Evolutionary conservation across 37 sponge, comb jelly and placozoan genomes (phyloP).

Genomic region (Amphimedon queenslandica): DNA sequence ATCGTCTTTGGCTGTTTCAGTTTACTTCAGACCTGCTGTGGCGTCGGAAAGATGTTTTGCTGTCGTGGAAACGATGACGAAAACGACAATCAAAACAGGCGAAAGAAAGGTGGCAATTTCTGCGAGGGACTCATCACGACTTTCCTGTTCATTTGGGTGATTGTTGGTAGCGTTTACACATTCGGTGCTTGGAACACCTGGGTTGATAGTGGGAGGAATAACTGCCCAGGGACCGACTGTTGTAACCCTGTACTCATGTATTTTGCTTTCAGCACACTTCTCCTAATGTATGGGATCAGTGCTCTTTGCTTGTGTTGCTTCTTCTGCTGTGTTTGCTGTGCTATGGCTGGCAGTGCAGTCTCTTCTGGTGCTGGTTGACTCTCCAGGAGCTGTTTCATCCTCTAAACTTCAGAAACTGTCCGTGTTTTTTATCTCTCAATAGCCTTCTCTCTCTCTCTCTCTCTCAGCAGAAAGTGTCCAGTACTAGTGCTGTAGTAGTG

Average conservation of each 20-base stretch:
- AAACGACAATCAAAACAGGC: neutral
- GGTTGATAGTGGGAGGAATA: neutral
- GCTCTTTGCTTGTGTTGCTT: neutral
- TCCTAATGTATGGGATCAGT: slow-evolving; percentile 1
- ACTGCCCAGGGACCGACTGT: neutral
- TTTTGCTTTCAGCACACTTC: slow-evolving; percentile 40
- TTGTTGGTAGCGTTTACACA: slow-evolving; percentile 21
- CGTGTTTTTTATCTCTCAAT: too few species aligned
- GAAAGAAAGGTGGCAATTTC: slow-evolving; percentile 24
- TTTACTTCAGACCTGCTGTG: slow-evolving; percentile 31
- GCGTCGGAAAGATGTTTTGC: slow-evolving; percentile 18
- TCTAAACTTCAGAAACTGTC: too few species aligned
- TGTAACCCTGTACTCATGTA: slow-evolving; percentile 40
- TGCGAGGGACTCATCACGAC: slow-evolving; percentile 27
- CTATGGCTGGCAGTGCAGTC: too few species aligned
- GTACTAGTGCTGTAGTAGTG: too few species aligned
- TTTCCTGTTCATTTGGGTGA: slow-evolving; percentile 66
- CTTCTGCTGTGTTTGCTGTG: too few species aligned
- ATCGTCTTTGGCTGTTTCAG: slow-evolving; percentile 58
- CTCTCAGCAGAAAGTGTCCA: too few species aligned
- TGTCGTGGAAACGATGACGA: neutral
- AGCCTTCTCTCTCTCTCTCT: too few species aligned
- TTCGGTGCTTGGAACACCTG: slow-evolving; percentile 54
- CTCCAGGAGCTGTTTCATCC: too few species aligned
- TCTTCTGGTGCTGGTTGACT: too few species aligned